phyloP scores from a whole-genome alignment of 2,797 vertebrate species.

The Luscinia megarhynchos region DNA sequence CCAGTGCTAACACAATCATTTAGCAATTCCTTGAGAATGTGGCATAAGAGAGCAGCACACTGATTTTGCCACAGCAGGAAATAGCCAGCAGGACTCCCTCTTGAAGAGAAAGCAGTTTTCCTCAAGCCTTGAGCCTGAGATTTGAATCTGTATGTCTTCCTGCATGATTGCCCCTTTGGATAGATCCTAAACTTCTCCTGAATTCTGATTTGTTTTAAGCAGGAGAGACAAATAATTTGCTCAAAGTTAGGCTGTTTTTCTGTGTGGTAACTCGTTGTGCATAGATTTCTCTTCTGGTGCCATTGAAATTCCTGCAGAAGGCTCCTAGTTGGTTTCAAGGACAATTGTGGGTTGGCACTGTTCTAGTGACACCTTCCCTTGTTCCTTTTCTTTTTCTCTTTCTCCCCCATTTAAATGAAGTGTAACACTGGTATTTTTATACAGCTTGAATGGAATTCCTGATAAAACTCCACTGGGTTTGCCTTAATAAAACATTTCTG shows the following conservation, averaged over 20 bases:
- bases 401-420: background rate
- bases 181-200: background rate
- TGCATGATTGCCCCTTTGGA: background rate
- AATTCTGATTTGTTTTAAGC: background rate
- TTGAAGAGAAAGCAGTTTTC: background rate
- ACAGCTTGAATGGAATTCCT: background rate
- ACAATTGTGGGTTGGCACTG: background rate
- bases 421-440: background rate
- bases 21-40: background rate
- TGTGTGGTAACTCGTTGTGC: background rate
- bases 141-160: background rate
- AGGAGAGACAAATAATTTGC: background rate
- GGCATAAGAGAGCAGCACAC: background rate
- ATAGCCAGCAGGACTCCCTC: background rate
- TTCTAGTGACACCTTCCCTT: background rate
- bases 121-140: background rate
- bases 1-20: background rate
- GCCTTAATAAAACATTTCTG: background rate
- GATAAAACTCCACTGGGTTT: background rate
- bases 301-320: slow-evolving; percentile 4
- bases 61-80: background rate
- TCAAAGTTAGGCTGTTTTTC: background rate
- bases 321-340: background rate
- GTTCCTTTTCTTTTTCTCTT: slow-evolving; percentile 12
- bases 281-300: background rate